Evolutionary conservation across 2,888 invertebrate genomes (phyloP).

Genomic region (Diplolepis rosae): DNA sequence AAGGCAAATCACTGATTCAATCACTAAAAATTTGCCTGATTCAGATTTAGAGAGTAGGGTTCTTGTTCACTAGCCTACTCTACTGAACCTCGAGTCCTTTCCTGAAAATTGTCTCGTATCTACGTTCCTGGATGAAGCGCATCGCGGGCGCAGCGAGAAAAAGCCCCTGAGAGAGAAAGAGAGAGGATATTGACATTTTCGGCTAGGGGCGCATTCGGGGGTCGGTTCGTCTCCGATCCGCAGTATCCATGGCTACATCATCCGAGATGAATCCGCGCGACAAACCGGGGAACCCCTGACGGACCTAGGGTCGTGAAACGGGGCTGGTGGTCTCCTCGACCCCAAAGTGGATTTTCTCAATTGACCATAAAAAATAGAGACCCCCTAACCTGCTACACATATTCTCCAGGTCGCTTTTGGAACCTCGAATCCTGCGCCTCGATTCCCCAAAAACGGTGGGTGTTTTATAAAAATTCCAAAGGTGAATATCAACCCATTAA

Average conservation of each 20-base stretch:
- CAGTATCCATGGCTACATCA: constrained; percentile 64
- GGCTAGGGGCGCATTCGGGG: constrained; percentile 68
- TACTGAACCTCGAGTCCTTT: not conserved
- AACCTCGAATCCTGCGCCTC: not conserved
- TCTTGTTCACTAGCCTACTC: not conserved
- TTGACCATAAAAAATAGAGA: not conserved
- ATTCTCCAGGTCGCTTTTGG: not conserved
- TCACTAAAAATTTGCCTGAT: too few species aligned
- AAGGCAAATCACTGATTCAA: too few species aligned
- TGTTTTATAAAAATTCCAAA: not conserved
- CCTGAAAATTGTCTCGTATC: not conserved
- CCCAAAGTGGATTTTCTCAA: not conserved
- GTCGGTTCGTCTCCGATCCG: constrained; percentile 58
- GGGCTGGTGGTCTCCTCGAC: not conserved
- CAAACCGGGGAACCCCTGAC: constrained; percentile 48
- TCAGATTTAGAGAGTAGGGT: too few species aligned
- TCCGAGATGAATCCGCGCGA: constrained; percentile 59
- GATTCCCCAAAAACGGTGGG: not conserved
- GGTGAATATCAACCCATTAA: not conserved
- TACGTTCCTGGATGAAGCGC: constrained; percentile 51
- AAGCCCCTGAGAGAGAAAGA: constrained; percentile 41
- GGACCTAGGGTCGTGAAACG: constrained; percentile 24
- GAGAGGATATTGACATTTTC: constrained; percentile 72
- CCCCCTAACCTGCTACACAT: not conserved
- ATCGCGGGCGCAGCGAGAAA: constrained; percentile 58